Conservation (phyloP, 2,888 invertebrate genomes). For the Chymomyza caudatula region DNA sequence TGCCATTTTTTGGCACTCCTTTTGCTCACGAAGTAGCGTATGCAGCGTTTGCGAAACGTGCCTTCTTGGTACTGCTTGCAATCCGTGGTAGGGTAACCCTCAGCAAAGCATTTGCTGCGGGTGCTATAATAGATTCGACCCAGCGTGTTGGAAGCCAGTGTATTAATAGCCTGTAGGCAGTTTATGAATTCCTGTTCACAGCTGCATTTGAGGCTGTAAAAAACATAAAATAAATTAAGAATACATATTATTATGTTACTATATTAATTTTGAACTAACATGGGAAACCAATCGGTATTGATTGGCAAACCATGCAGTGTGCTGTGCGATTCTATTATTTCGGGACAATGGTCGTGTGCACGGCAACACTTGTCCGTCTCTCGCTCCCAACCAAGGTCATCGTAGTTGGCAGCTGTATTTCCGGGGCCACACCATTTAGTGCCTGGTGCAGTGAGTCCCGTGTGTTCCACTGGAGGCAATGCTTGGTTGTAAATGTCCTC, state of each 20-base stretch:
- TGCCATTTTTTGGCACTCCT: constrained; percentile 56
- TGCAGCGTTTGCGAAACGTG: constrained; percentile 72
- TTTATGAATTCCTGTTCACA: constrained; percentile 77
- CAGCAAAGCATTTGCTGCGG: constrained; percentile 68
- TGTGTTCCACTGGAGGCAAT: constrained; percentile 62
- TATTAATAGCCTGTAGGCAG: constrained; percentile 73
- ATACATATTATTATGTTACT: no score
- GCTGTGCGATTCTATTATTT: constrained; percentile 70
- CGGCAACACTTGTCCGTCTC: constrained; percentile 92
- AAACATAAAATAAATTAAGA: neutral
- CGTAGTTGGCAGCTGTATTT: constrained; percentile 86
- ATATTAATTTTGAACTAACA: no score
- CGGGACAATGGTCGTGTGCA: constrained; percentile 84
- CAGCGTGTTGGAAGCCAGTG: constrained; percentile 65
- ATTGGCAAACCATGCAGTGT: constrained; percentile 65
- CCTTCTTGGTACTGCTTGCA: constrained; percentile 72
- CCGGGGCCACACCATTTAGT: constrained; percentile 97
- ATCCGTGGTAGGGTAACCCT: constrained; percentile 64
- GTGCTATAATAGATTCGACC: constrained; percentile 75
- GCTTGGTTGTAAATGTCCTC: constrained; percentile 76
- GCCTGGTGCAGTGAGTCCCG: constrained; percentile 80
- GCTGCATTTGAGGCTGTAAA: constrained; percentile 70
- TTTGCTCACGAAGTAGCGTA: constrained; percentile 72
- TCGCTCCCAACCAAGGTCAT: constrained; percentile 89
- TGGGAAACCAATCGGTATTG: constrained; percentile 77